A percentile compares a stretch with the other conserved stretches of the same genome.
Conservation (phyloP, 2,797 vertebrate species). For the Cyprinodon diabolis region DNA sequence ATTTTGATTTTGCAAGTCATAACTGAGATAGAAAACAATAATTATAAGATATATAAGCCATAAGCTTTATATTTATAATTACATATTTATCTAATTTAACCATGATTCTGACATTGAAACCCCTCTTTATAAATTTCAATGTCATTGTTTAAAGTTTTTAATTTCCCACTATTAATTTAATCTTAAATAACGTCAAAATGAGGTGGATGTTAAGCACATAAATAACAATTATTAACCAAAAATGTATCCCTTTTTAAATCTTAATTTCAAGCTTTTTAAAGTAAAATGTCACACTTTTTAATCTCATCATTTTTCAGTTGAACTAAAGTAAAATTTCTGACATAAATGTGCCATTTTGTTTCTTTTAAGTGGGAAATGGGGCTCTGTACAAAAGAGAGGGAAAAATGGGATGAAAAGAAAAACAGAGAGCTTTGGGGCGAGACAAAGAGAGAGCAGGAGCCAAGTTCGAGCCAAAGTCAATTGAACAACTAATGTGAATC, state of each 20-base stretch:
- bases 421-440: constrained; percentile 29
- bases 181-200: neutral
- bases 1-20: neutral
- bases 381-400: constrained; percentile 1
- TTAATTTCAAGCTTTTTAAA: neutral
- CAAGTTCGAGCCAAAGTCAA: constrained; percentile 84
- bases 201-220: neutral
- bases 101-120: neutral
- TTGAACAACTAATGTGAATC: constrained; percentile 87
- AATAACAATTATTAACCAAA: neutral
- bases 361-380: constrained; percentile 2
- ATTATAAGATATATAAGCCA: neutral
- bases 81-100: neutral
- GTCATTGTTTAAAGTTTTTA: too few relatives aligned
- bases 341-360: neutral
- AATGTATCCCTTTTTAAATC: neutral
- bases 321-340: neutral
- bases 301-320: too few relatives aligned
- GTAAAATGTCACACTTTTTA: neutral
- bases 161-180: too few relatives aligned
- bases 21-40: neutral
- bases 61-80: neutral
- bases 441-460: constrained; percentile 56
- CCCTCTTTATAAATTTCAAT: neutral
- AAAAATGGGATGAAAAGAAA: constrained; percentile 23